Evolutionary conservation across 92 coral and sea anemone genomes (phyloP).

Genomic region (Epizoanthus ramosus): DNA sequence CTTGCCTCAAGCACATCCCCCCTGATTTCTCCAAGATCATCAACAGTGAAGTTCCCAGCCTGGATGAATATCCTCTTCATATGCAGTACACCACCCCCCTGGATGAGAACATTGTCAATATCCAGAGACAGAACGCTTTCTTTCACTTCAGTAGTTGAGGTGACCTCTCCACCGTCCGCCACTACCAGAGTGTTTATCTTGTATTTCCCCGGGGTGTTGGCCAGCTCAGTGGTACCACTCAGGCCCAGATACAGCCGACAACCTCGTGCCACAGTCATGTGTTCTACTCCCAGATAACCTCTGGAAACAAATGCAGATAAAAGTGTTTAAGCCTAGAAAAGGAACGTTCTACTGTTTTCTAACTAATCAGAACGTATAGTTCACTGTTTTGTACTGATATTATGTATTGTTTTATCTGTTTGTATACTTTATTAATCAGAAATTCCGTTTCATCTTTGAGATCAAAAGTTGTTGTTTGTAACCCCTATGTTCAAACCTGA

Average conservation of each 20-base stretch:
- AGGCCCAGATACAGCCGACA: slow-evolving; percentile 61
- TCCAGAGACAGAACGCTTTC: slow-evolving; percentile 46
- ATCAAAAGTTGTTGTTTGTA: too few species aligned
- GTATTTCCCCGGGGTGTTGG: slow-evolving; percentile 54
- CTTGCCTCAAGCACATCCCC: slow-evolving; percentile 63
- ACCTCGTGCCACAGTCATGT: slow-evolving; percentile 59
- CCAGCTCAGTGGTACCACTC: slow-evolving; percentile 65
- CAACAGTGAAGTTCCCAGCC: slow-evolving; percentile 70
- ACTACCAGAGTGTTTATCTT: slow-evolving; percentile 56
- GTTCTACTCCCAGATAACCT: slow-evolving; percentile 58
- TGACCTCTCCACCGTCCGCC: slow-evolving; percentile 79
- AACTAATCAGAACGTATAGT: too few species aligned
- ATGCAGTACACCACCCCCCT: slow-evolving; percentile 72
- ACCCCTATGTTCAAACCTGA: background rate
- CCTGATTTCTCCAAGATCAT: slow-evolving; percentile 66
- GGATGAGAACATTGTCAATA: slow-evolving; percentile 50
- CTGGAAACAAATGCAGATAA: slow-evolving; percentile 29
- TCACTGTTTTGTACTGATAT: too few species aligned
- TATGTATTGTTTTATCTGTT: too few species aligned
- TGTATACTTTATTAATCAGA: too few species aligned
- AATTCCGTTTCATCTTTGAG: too few species aligned
- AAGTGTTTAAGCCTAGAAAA: background rate
- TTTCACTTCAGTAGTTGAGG: slow-evolving; percentile 66
- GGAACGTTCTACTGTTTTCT: background rate
- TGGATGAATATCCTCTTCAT: slow-evolving; percentile 59